These are phyloP conservation scores for Scaptomyza tumidula DNA, from an alignment of 2,888 invertebrate species.

Conservation along the genomic window DNA sequence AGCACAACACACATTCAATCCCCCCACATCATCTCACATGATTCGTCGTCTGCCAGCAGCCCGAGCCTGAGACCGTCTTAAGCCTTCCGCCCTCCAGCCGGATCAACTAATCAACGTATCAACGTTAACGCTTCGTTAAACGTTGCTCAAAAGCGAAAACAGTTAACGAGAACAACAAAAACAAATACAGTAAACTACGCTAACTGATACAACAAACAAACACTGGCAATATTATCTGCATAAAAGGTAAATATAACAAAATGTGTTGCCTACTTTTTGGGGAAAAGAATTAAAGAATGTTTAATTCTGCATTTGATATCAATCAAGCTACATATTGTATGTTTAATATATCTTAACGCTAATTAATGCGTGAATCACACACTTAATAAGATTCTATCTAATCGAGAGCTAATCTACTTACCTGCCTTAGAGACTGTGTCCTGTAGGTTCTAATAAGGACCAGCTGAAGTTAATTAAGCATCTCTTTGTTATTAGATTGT, in stretches of 20 bases:
- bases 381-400: constrained; percentile 5
- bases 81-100: constrained; percentile 55
- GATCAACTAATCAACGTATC: constrained; percentile 29
- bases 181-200: constrained; percentile 19
- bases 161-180: constrained; percentile 33
- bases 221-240: constrained; percentile 59
- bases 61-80: constrained; percentile 45
- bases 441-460: constrained; percentile 6
- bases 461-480: constrained; percentile 58
- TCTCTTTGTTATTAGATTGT: constrained; percentile 24
- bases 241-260: constrained; percentile 54
- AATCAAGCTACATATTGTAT: background rate
- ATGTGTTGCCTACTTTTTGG: constrained; percentile 35
- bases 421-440: background rate
- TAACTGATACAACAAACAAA: constrained; percentile 20
- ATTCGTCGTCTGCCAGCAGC: constrained; percentile 54
- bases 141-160: constrained; percentile 47
- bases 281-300: background rate
- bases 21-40: constrained; percentile 56
- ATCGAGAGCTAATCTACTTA: constrained; percentile 9
- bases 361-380: background rate
- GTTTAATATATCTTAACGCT: background rate
- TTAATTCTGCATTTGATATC: background rate
- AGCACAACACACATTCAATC: constrained; percentile 49
- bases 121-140: constrained; percentile 34